These are phyloP conservation scores for Drosophila melanogaster DNA, from an alignment of 1,140 invertebrate species.

Conservation along the genomic window DNA sequence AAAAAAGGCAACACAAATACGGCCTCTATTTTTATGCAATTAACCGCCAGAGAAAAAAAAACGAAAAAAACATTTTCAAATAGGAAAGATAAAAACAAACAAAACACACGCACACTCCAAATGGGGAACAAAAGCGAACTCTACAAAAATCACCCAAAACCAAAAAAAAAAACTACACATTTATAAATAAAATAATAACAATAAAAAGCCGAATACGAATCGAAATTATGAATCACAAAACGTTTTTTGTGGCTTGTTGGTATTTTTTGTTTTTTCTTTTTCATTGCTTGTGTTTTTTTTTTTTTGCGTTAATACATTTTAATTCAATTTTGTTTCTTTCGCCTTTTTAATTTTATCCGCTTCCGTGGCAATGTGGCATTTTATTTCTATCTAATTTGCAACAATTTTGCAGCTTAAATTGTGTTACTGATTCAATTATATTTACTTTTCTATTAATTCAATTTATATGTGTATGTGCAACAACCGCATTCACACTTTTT, in stretches of 20 bases:
- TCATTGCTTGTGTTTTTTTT: constrained; percentile 28
- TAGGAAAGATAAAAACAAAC: constrained; percentile 40
- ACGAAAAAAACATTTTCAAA: constrained; percentile 25
- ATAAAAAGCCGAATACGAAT: constrained; percentile 25
- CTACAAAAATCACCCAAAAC: constrained; percentile 26
- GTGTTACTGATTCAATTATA: constrained; percentile 33
- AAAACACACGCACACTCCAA: constrained; percentile 21
- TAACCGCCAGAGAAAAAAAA: constrained; percentile 18
- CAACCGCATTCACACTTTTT: constrained; percentile 4
- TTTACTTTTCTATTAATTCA: constrained; percentile 36
- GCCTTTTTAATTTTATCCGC: constrained; percentile 51
- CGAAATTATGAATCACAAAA: constrained; percentile 68
- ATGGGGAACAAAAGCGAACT: constrained; percentile 45
- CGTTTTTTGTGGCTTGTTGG: constrained; percentile 39
- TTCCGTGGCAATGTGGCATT: constrained; percentile 48
- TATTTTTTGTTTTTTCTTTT: constrained; percentile 13
- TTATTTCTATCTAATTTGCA: constrained; percentile 30
- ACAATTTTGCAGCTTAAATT: constrained; percentile 31
- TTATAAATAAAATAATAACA: background rate
- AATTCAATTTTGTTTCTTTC: constrained; percentile 54
- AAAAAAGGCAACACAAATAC: constrained; percentile 37
- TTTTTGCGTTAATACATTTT: constrained; percentile 45
- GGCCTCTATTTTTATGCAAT: constrained; percentile 55
- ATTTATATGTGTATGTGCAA: background rate
- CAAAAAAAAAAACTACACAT: background rate